These are phyloP conservation scores for Lethenteron reissneri DNA, from an alignment of 2,113 vertebrate genomes.

Conservation along the genomic window DNA sequence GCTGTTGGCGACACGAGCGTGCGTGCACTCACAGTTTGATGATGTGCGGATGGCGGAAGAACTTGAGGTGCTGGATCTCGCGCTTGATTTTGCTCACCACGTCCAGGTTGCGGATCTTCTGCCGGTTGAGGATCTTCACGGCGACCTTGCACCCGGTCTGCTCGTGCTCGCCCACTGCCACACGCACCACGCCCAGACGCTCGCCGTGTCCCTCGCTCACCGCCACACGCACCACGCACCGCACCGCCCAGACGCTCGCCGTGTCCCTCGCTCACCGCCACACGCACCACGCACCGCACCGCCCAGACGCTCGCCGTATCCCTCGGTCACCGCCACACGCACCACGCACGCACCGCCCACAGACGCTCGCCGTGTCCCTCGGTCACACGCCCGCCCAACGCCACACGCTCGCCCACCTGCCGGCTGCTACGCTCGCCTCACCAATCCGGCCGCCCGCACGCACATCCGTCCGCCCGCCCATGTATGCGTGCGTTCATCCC, in stretches of 20 bases:
- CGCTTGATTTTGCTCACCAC: constrained; percentile 96
- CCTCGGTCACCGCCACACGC: neutral
- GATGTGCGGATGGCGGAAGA: constrained; percentile 93
- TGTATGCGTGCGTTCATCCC: too few relatives aligned
- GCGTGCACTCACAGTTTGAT: constrained; percentile 76
- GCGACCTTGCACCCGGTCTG: constrained; percentile 92
- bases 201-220: neutral
- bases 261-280: constrained; percentile 42
- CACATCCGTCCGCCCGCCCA: too few relatives aligned
- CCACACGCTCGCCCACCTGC: neutral
- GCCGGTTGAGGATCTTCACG: constrained; percentile 92
- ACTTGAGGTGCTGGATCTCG: constrained; percentile 94
- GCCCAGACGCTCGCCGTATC: neutral
- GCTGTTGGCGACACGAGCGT: too few relatives aligned
- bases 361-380: neutral
- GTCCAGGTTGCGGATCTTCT: constrained; percentile 92
- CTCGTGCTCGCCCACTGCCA: constrained; percentile 74
- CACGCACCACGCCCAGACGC: neutral
- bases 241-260: neutral
- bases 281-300: neutral
- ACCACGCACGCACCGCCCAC: neutral
- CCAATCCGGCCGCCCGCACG: neutral
- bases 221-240: neutral
- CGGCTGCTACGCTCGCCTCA: neutral
- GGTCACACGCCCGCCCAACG: neutral